A percentile compares a stretch with the other conserved stretches of the same genome.
Evolutionary conservation across 1,140 invertebrate genomes (phyloP).

Genomic region (Diorhabda elongata): DNA sequence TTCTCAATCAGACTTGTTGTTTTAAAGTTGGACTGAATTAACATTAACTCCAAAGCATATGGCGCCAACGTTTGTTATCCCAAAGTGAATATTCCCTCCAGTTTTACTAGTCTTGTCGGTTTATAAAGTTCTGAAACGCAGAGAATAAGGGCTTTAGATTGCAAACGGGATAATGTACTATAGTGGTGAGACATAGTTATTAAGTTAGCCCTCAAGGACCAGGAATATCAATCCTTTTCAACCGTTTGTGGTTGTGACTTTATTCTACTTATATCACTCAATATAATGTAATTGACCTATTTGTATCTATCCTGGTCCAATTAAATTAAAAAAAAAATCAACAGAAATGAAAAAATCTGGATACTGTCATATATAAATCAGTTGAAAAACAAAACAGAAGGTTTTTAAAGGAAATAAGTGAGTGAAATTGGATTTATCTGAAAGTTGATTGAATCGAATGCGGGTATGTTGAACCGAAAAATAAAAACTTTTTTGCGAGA

Average conservation of each 20-base stretch:
- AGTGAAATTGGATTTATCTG: too few relatives aligned
- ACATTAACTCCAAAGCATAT: background rate
- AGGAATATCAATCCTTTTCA: background rate
- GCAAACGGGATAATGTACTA: background rate
- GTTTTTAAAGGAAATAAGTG: too few relatives aligned
- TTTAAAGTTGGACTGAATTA: background rate
- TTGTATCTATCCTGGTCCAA: too few relatives aligned
- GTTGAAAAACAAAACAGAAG: too few relatives aligned
- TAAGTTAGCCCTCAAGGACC: constrained; percentile 1
- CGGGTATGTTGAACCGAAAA: too few relatives aligned
- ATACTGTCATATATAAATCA: too few relatives aligned
- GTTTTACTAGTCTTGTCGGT: background rate
- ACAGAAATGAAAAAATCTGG: too few relatives aligned
- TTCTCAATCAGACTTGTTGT: background rate
- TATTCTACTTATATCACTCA: background rate
- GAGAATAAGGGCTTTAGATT: background rate
- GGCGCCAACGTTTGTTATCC: background rate
- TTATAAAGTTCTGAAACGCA: background rate
- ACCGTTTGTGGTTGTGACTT: background rate
- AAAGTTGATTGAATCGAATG: too few relatives aligned
- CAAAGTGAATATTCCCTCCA: background rate
- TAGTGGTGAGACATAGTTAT: constrained; percentile 2
- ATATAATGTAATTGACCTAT: too few relatives aligned
- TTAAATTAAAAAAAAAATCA: too few relatives aligned
- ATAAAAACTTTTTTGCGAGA: too few relatives aligned